Evolutionary conservation across 1,140 invertebrate genomes (phyloP).

Genomic region (Idris sp.): DNA sequence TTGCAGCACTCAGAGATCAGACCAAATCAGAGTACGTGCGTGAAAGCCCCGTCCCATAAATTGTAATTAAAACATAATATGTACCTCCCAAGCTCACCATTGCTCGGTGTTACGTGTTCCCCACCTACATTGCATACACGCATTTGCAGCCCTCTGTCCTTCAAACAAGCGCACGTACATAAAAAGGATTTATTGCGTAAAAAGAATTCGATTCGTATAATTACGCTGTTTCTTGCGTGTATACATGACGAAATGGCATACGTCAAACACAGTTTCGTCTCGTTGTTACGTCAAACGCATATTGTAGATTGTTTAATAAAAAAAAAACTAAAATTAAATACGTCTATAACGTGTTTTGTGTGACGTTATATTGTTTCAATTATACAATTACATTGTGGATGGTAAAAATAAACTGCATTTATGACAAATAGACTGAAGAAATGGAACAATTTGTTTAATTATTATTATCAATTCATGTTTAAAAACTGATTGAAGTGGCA

Average conservation of each 20-base stretch:
- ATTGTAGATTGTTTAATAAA: too few relatives aligned
- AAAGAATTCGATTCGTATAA: conserved; percentile 40
- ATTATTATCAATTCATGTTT: too few relatives aligned
- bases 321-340: neutral
- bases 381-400: too few relatives aligned
- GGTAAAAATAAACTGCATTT: too few relatives aligned
- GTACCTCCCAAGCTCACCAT: conserved; percentile 48
- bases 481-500: too few relatives aligned
- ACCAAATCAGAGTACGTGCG: conserved; percentile 64
- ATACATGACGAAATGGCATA: conserved; percentile 10
- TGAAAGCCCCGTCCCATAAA: conserved; percentile 68
- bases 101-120: conserved; percentile 40
- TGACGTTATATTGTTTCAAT: too few relatives aligned
- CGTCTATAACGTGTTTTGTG: too few relatives aligned
- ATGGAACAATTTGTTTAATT: too few relatives aligned
- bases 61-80: conserved; percentile 71
- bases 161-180: conserved; percentile 23
- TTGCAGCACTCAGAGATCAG: conserved; percentile 26
- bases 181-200: conserved; percentile 50
- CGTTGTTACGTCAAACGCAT: too few relatives aligned
- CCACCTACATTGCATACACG: conserved; percentile 50
- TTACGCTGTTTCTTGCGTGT: conserved; percentile 35
- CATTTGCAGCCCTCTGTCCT: conserved; percentile 32
- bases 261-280: conserved; percentile 12
- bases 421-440: too few relatives aligned